Conservation (phyloP, 2,113 vertebrate species). For the Narcine bancroftii region DNA sequence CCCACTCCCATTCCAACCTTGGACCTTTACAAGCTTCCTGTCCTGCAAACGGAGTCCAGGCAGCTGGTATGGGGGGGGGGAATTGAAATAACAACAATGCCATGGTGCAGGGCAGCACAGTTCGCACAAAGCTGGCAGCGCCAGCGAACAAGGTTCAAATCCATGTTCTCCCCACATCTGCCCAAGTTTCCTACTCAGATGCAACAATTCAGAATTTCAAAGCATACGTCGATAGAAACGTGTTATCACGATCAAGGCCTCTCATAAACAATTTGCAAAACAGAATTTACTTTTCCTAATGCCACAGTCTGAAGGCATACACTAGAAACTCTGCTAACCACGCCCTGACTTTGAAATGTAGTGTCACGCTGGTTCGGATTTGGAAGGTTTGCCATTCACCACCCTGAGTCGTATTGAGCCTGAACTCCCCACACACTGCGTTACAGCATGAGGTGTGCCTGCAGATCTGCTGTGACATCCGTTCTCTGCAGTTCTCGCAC, state of each 20-base stretch:
- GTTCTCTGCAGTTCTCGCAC: not conserved
- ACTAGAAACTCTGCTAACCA: not conserved
- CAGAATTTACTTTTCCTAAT: not conserved
- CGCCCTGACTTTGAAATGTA: not conserved
- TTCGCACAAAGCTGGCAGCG: too few relatives aligned
- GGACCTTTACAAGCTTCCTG: not conserved
- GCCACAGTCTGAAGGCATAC: not conserved
- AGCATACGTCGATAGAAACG: too few relatives aligned
- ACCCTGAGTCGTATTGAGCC: not conserved
- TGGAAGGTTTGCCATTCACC: not conserved
- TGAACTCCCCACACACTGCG: not conserved
- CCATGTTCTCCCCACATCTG: too few relatives aligned
- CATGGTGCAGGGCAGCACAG: too few relatives aligned
- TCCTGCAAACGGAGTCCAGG: not conserved
- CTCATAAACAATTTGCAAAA: not conserved
- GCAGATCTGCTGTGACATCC: not conserved
- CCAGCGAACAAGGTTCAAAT: too few relatives aligned
- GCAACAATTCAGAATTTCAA: too few relatives aligned
- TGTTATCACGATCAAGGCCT: too few relatives aligned
- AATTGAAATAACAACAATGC: too few relatives aligned
- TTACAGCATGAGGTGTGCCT: not conserved
- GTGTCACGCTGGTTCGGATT: too few relatives aligned
- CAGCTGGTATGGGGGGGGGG: too few relatives aligned
- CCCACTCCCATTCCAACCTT: not conserved
- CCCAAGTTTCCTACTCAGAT: too few relatives aligned